Conservation (phyloP, 2,888 invertebrate species). For the Nudaria mundana region DNA sequence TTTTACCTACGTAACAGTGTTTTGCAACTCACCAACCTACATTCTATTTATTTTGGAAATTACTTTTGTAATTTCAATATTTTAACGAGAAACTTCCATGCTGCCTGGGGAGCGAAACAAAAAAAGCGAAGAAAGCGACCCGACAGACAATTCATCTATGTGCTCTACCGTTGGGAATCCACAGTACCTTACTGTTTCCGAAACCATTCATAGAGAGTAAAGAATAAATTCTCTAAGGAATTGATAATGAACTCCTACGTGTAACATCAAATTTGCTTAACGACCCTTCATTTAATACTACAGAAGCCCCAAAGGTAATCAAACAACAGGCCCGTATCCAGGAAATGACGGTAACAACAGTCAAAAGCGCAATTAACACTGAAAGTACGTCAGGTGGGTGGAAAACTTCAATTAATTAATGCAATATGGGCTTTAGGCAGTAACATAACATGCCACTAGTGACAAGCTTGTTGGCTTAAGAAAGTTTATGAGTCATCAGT, state of each 20-base stretch:
- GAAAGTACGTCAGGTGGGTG: slow-evolving; percentile 48
- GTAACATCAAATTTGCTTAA: slow-evolving; percentile 29
- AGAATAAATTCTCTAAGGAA: slow-evolving; percentile 15
- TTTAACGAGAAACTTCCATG: neutral
- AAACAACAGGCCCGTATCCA: slow-evolving; percentile 37
- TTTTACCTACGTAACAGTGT: neutral
- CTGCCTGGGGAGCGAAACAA: too few species aligned
- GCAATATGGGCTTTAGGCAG: slow-evolving; percentile 52
- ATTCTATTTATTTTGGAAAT: neutral
- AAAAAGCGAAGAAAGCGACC: too few species aligned
- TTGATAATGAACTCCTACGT: slow-evolving; percentile 18
- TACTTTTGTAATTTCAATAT: neutral
- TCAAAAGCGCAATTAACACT: slow-evolving; percentile 60
- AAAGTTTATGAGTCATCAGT: neutral
- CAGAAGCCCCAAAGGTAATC: slow-evolving; percentile 30
- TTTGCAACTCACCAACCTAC: too few species aligned
- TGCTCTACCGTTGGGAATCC: too few species aligned
- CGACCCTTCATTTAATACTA: slow-evolving; percentile 25
- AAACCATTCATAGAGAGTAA: neutral
- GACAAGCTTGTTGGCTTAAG: neutral
- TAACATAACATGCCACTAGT: slow-evolving; percentile 50
- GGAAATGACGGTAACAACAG: slow-evolving; percentile 37
- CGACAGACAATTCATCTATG: too few species aligned
- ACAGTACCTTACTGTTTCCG: too few species aligned
- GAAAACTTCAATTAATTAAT: slow-evolving; percentile 66